phyloP scores from a whole-genome alignment of 2,888 invertebrate genomes.

The Pimpla rufipes region DNA sequence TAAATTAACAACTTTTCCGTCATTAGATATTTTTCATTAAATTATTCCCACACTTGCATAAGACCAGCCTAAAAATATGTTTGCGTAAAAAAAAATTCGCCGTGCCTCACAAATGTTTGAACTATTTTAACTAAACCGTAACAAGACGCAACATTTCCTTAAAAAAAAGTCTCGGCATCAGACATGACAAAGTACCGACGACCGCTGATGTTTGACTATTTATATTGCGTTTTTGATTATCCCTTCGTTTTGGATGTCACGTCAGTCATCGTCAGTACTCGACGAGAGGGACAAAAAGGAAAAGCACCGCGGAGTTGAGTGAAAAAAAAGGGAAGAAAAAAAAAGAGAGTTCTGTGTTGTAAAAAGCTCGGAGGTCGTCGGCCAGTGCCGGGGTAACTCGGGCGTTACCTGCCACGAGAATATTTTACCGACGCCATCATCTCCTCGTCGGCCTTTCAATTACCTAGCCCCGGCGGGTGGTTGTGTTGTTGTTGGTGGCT shows the following conservation, averaged over 20 bases:
- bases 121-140: too few species aligned
- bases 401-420: slow-evolving; percentile 67
- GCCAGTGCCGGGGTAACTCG: slow-evolving; percentile 55
- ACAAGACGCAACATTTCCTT: too few species aligned
- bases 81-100: too few species aligned
- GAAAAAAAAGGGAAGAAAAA: background rate
- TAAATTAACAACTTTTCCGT: too few species aligned
- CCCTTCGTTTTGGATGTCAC: slow-evolving; percentile 33
- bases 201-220: background rate
- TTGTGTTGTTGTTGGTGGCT: slow-evolving; percentile 40
- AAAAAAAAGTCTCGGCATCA: too few species aligned
- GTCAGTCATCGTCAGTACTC: slow-evolving; percentile 26
- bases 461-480: slow-evolving; percentile 65
- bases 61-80: too few species aligned
- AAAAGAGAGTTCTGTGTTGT: slow-evolving; percentile 14
- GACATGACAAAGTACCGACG: background rate
- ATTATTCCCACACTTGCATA: too few species aligned
- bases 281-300: slow-evolving; percentile 11
- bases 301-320: background rate
- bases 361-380: slow-evolving; percentile 59
- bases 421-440: slow-evolving; percentile 65
- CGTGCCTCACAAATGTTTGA: too few species aligned
- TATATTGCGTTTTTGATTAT: slow-evolving; percentile 8
- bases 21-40: too few species aligned
- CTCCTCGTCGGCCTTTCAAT: slow-evolving; percentile 74